phyloP scores from a whole-genome alignment of 2,113 vertebrate genomes.

The Gymnarchus niloticus region DNA sequence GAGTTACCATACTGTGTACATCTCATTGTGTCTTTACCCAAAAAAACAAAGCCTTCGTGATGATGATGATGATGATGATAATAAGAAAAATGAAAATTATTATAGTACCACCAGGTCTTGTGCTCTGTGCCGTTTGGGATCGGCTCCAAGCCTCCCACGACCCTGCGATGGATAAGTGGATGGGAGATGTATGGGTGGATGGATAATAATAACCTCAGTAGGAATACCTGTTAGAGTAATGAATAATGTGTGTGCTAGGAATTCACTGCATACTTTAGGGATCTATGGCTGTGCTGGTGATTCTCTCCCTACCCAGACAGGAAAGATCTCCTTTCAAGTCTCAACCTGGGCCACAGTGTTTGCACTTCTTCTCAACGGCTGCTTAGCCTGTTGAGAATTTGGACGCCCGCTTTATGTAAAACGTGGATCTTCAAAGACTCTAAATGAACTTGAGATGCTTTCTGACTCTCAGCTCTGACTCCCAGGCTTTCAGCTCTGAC shows the following conservation, averaged over 20 bases:
- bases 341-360: conserved; percentile 39
- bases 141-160: not conserved
- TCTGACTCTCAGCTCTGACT: not conserved
- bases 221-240: conserved; percentile 9
- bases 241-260: not conserved
- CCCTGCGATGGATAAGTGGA: not conserved
- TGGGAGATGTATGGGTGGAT: not conserved
- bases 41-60: too few relatives aligned
- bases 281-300: conserved; percentile 49
- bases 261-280: conserved; percentile 4
- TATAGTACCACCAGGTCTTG: not conserved
- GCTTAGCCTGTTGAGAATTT: conserved; percentile 60
- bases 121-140: not conserved
- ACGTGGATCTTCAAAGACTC: conserved; percentile 43
- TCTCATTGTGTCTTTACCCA: not conserved
- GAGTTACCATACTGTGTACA: not conserved
- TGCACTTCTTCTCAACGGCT: conserved; percentile 45
- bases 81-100: not conserved
- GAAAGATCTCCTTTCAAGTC: conserved; percentile 50
- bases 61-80: not conserved
- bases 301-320: conserved; percentile 37
- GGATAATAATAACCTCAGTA: not conserved
- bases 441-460: conserved; percentile 25
- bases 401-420: conserved; percentile 51
- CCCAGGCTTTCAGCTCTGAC: not conserved